These are phyloP conservation scores for Prunella strophiata DNA, from an alignment of 2,797 vertebrate species.

Conservation along the genomic window DNA sequence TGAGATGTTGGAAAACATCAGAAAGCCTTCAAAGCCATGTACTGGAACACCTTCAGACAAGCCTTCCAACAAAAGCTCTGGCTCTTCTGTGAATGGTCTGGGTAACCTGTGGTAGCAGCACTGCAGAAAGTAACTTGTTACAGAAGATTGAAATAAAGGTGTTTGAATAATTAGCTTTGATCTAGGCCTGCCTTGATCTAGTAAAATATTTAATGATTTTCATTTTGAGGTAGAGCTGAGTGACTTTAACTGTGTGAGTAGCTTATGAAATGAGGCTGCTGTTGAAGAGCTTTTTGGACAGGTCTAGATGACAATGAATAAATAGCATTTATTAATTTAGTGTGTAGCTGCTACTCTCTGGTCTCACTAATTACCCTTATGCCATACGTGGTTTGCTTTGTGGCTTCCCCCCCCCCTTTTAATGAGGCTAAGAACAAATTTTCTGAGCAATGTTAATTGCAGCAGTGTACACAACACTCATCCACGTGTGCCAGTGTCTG, in stretches of 20 bases:
- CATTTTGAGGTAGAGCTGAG: neutral
- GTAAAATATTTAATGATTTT: neutral
- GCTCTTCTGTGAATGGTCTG: neutral
- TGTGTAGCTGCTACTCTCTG: neutral
- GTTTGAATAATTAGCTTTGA: neutral
- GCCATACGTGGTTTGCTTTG: neutral
- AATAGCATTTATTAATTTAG: neutral
- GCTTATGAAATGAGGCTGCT: neutral
- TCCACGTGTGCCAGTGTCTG: neutral
- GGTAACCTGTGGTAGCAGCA: neutral
- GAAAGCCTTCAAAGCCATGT: neutral
- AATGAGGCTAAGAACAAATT: neutral
- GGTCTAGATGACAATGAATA: neutral
- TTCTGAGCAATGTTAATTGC: neutral
- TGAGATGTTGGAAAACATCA: neutral
- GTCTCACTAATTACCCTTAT: neutral
- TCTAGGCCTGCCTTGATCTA: neutral
- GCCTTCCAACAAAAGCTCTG: neutral
- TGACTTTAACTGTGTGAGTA: neutral
- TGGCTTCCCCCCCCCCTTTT: neutral
- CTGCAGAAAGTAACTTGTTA: neutral
- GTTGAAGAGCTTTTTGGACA: neutral
- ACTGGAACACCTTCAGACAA: neutral
- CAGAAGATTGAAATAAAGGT: neutral
- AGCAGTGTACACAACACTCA: neutral